Evolutionary conservation across 2,888 invertebrate genomes (phyloP), one percentile per base, ranked within the genome.

Genomic region (Mechanitis mazaeus): DNA sequence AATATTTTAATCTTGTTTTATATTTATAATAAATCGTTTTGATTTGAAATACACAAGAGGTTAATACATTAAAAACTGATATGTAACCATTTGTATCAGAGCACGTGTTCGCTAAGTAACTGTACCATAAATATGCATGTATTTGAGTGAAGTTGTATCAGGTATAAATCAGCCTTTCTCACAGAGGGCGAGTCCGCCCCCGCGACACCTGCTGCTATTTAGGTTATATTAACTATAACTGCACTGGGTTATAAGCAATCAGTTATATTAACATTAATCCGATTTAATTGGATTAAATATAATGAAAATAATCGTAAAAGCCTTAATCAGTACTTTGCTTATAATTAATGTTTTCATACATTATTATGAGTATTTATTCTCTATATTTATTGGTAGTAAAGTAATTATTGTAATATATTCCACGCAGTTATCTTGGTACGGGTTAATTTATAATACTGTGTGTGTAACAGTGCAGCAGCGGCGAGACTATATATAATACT

Each of bases 91-190:
- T 50, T 31, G 9, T 9, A 31, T 31, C 53, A 53, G 38, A 57
- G 57, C 67, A 67, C 64, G 60, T 67, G 64, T 64, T 45, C n/a
- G 12, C 31, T 58, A 54, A 53, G 58, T 55, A 55, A 33, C 53
- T 59, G 46, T 57, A 60, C 56, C 60, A 68, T 69, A 69, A 70
- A 65, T 71, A 70, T 71, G 69, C 68, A 70, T 70, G 66, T 67
- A 50, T 67, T 65, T 63, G 63, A 68, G 62, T 59, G 64, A 63
- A 64, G 66, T 64, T 63, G 60, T 60, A 63, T 64, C 62, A 56
- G 46, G 58, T 60, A 66, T 72, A 69, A 72, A 71, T 71, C 68
- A 69, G 66, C 55, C 54, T 63, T 68, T 65, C 64, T 64, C 62
- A 56, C 63, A 56, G 61, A 58, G 61, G 61, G 63, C 63, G 61